A percentile compares a stretch with the other conserved stretches of the same genome.
These are phyloP conservation scores for Anabacerthia variegaticeps DNA, from an alignment of 2,797 vertebrate species.

Conservation along the genomic window DNA sequence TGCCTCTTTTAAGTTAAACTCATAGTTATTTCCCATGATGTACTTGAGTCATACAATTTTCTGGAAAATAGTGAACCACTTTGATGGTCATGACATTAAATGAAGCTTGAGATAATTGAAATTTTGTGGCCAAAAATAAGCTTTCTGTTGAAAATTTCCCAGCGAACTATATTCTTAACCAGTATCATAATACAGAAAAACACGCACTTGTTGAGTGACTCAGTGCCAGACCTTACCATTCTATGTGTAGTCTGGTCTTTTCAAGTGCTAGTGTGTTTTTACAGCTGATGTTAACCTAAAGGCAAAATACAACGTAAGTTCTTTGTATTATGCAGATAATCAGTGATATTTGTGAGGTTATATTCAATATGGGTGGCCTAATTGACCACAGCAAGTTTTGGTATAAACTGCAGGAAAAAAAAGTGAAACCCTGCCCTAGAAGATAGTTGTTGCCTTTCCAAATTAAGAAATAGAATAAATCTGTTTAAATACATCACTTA, in stretches of 20 bases:
- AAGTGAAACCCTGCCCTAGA: neutral
- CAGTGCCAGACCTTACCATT: neutral
- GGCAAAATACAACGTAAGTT: neutral
- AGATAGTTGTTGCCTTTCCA: neutral
- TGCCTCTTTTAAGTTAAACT: neutral
- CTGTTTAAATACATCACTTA: neutral
- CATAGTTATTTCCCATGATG: neutral
- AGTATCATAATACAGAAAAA: neutral
- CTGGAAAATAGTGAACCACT: neutral
- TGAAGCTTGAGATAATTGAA: neutral
- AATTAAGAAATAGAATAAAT: neutral
- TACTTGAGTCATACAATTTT: neutral
- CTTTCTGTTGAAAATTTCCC: neutral
- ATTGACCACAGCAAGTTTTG: neutral
- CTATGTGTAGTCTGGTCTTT: neutral
- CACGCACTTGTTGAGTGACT: neutral
- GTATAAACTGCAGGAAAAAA: neutral
- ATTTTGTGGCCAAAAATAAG: neutral
- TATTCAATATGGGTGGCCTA: neutral
- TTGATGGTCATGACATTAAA: neutral
- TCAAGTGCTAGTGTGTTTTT: neutral
- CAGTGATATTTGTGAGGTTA: neutral
- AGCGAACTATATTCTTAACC: neutral
- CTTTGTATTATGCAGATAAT: neutral
- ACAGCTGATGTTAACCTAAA: slow-evolving; percentile 15